phyloP scores from a whole-genome alignment of 2,113 vertebrate genomes.

The Chroicocephalus ridibundus region DNA sequence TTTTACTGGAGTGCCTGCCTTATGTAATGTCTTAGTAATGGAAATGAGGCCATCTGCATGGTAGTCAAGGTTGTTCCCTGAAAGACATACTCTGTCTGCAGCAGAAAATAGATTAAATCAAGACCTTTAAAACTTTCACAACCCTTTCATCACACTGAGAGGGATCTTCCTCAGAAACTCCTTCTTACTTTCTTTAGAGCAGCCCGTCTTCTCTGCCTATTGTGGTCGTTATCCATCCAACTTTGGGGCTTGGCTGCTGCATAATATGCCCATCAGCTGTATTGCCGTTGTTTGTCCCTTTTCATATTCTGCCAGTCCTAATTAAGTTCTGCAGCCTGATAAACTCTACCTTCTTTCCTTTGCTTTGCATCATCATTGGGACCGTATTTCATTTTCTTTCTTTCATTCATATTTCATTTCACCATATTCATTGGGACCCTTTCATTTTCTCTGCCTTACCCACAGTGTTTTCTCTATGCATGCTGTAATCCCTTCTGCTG shows the following conservation, averaged over 20 bases:
- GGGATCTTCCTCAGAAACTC: background rate
- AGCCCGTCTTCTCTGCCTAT: background rate
- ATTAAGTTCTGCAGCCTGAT: background rate
- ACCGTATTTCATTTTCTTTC: background rate
- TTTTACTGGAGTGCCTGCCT: background rate
- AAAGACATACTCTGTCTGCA: background rate
- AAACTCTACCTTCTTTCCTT: background rate
- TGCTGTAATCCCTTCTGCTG: background rate
- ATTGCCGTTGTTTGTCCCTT: background rate
- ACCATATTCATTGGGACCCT: fast-evolving
- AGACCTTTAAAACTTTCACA: background rate
- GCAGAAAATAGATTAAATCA: background rate
- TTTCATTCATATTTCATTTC: no score
- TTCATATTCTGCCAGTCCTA: background rate
- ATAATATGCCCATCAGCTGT: background rate
- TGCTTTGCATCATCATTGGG: background rate
- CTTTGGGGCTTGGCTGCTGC: background rate
- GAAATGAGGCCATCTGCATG: background rate
- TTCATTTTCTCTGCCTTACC: background rate
- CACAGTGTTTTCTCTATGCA: background rate
- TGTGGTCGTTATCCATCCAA: fast-evolving
- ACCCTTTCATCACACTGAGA: background rate
- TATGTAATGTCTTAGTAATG: conserved; percentile 16
- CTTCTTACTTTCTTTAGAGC: background rate
- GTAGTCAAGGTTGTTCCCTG: conserved; percentile 8